phyloP scores from a whole-genome alignment of 2,888 invertebrate genomes.

The Smittia sp. region DNA sequence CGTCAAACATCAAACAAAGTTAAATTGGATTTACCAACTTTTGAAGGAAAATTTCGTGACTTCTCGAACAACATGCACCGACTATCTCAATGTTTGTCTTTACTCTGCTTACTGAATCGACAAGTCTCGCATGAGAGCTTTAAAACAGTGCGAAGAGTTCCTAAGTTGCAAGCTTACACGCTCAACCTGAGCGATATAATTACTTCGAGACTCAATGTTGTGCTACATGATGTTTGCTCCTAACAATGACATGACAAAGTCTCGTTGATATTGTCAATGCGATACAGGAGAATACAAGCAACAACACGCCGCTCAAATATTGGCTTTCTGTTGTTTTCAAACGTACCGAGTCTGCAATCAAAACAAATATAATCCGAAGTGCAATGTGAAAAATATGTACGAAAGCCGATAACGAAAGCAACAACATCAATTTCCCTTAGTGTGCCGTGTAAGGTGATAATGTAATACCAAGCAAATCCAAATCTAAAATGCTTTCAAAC shows the following conservation, averaged over 20 bases:
- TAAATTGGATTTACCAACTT: too few species aligned
- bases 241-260: conserved; percentile 6
- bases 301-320: conserved; percentile 15
- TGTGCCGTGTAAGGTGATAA: not conserved
- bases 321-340: not conserved
- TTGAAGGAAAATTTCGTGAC: too few species aligned
- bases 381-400: not conserved
- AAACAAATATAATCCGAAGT: not conserved
- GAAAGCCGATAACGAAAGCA: not conserved
- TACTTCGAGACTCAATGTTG: not conserved
- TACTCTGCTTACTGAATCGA: too few species aligned
- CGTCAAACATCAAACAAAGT: not conserved
- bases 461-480: not conserved
- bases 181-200: not conserved
- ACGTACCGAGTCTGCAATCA: not conserved
- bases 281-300: not conserved
- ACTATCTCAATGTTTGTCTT: too few species aligned
- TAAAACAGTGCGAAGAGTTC: too few species aligned
- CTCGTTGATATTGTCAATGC: not conserved
- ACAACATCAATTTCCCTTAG: not conserved
- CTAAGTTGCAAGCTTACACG: too few species aligned
- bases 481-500: conserved; percentile 9
- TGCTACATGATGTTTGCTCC: not conserved
- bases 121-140: too few species aligned
- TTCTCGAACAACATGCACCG: too few species aligned